These are phyloP conservation scores for Gibbula magus DNA, from an alignment of 2,888 invertebrate species.

Conservation along the genomic window DNA sequence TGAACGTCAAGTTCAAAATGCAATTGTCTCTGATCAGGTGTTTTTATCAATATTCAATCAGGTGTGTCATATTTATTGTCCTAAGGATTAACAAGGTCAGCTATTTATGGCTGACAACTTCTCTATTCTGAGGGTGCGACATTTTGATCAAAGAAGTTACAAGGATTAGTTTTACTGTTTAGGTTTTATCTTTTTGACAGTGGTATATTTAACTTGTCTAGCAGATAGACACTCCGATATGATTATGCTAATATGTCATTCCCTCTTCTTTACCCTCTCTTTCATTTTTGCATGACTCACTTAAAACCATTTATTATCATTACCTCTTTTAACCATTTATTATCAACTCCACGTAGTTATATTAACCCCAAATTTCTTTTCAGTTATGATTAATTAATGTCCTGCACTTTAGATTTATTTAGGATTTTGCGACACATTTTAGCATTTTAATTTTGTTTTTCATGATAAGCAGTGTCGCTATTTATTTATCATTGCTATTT, in stretches of 20 bases:
- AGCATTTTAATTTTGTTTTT: neutral
- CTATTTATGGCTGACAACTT: too few species aligned
- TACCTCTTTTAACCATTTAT: too few species aligned
- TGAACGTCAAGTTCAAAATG: neutral
- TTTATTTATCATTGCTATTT: neutral
- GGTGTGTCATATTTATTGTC: neutral
- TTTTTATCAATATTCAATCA: neutral
- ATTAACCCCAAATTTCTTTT: conserved; percentile 46
- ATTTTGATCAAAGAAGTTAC: neutral
- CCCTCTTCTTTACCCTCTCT: too few species aligned
- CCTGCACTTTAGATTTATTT: neutral
- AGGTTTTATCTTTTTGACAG: neutral
- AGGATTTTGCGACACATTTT: neutral
- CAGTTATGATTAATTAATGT: conserved; percentile 23
- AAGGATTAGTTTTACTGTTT: neutral
- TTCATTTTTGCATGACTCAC: neutral
- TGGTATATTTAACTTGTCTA: too few species aligned
- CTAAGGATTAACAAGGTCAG: too few species aligned
- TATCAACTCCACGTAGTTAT: neutral
- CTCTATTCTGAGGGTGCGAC: too few species aligned
- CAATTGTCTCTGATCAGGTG: neutral
- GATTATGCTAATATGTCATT: too few species aligned
- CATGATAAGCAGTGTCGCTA: neutral
- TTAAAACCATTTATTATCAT: too few species aligned
- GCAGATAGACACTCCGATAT: too few species aligned